Evolutionary conservation across 2,888 invertebrate genomes (phyloP).

Genomic region (Caenorhabditis becei): DNA sequence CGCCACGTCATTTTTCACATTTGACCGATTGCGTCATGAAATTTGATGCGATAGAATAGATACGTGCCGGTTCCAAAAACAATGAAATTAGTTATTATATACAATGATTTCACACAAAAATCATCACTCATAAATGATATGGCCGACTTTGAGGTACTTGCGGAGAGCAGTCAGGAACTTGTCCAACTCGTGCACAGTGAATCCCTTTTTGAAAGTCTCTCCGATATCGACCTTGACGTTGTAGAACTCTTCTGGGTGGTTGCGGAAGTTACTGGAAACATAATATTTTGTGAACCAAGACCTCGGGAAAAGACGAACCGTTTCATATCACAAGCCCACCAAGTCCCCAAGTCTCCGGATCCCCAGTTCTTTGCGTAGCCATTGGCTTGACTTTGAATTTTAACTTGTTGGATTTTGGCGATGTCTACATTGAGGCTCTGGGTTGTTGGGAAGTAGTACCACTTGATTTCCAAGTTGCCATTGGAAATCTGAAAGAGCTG

Average conservation of each 20-base stretch:
- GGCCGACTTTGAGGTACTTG: conserved; percentile 37
- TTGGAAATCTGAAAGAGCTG: conserved; percentile 34
- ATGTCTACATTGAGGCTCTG: conserved; percentile 41
- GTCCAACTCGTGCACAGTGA: conserved; percentile 51
- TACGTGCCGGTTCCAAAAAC: neutral
- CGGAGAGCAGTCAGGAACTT: conserved; percentile 41
- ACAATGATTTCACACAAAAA: neutral
- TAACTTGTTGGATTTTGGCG: conserved; percentile 36
- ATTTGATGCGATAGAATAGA: conserved; percentile 6
- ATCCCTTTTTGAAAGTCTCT: conserved; percentile 57
- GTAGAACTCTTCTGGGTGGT: conserved; percentile 46
- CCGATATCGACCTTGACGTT: conserved; percentile 60
- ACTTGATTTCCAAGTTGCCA: conserved; percentile 49
- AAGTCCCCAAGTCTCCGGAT: conserved; percentile 36
- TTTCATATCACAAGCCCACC: conserved; percentile 65
- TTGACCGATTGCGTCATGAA: conserved; percentile 8
- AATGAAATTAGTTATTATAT: neutral
- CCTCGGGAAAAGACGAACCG: conserved; percentile 4
- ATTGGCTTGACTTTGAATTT: conserved; percentile 34
- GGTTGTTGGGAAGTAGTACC: conserved; percentile 58
- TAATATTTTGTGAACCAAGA: neutral
- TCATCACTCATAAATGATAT: conserved; percentile 41
- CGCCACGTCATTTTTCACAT: neutral
- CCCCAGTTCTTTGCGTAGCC: conserved; percentile 59
- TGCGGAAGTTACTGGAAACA: conserved; percentile 55